phyloP scores from a whole-genome alignment of 2,113 vertebrate species.

The Ageneiosus marmoratus region DNA sequence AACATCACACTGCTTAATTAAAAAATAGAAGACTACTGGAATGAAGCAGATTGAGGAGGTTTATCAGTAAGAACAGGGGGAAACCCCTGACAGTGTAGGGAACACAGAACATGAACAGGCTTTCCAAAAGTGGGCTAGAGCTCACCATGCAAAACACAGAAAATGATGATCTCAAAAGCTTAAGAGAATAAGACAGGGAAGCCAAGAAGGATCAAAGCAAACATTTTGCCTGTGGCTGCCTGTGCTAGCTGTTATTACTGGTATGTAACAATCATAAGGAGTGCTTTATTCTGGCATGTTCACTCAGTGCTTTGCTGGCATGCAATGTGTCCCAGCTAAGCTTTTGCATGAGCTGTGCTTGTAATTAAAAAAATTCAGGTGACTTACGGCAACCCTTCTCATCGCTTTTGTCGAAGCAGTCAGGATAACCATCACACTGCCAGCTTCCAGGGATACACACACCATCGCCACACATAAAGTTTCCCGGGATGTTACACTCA shows the following conservation, averaged over 20 bases:
- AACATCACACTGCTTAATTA: slow-evolving; percentile 38
- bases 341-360: background rate
- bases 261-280: slow-evolving; percentile 60
- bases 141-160: slow-evolving; percentile 5
- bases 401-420: slow-evolving; percentile 94
- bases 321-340: slow-evolving; percentile 53
- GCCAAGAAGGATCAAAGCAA: slow-evolving; percentile 64
- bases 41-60: slow-evolving; percentile 13
- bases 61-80: background rate
- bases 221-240: slow-evolving; percentile 55
- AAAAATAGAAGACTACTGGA: slow-evolving; percentile 6
- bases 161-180: background rate
- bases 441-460: slow-evolving; percentile 88
- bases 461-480: slow-evolving; percentile 93
- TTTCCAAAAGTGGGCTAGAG: background rate
- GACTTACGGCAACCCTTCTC: slow-evolving; percentile 96
- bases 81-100: background rate
- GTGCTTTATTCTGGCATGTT: slow-evolving; percentile 50
- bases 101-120: slow-evolving; percentile 16
- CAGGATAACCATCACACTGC: slow-evolving; percentile 89
- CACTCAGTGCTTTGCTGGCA: slow-evolving; percentile 62
- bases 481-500: slow-evolving; percentile 95
- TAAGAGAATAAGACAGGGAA: slow-evolving; percentile 14
- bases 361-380: slow-evolving; percentile 24
- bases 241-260: slow-evolving; percentile 55